These are phyloP conservation scores for Phallusia fumigata DNA, from an alignment of 23 tunicate genomes.

Conservation along the genomic window DNA sequence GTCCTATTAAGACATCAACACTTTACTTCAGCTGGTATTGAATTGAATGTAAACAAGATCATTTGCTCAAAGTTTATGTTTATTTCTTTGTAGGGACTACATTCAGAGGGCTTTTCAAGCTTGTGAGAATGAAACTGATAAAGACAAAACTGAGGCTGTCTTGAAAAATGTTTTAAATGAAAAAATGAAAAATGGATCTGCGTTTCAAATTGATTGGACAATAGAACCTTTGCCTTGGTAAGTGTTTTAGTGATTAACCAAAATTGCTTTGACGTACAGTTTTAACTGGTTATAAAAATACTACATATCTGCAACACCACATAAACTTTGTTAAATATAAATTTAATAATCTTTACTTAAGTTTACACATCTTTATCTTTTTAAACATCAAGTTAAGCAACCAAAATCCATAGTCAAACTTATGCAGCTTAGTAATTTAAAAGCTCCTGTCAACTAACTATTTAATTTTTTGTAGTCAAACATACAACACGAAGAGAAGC, in stretches of 20 bases:
- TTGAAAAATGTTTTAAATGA: constrained; percentile 76
- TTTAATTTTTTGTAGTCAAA: not conserved
- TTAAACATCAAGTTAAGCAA: no score
- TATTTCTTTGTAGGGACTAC: constrained; percentile 71
- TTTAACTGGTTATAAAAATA: no score
- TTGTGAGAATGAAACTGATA: constrained; percentile 73
- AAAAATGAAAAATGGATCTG: constrained; percentile 88
- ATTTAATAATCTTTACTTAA: no score
- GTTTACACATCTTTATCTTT: no score
- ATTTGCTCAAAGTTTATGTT: no score
- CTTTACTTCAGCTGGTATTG: not conserved
- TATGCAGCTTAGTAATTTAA: no score
- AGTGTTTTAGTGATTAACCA: no score
- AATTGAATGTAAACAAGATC: not conserved
- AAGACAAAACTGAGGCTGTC: constrained; percentile 82
- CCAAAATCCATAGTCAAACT: no score
- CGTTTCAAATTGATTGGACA: constrained; percentile 82
- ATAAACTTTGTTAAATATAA: no score
- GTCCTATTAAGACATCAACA: not conserved
- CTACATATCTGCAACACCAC: no score
- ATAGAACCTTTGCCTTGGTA: constrained; percentile 90
- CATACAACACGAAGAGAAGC: not conserved
- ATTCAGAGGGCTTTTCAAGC: constrained; percentile 96
- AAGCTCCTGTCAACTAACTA: no score
- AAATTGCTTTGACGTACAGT: no score